Evolutionary conservation across 2,888 invertebrate genomes (phyloP).

Genomic region (Clistopyga incitator): DNA sequence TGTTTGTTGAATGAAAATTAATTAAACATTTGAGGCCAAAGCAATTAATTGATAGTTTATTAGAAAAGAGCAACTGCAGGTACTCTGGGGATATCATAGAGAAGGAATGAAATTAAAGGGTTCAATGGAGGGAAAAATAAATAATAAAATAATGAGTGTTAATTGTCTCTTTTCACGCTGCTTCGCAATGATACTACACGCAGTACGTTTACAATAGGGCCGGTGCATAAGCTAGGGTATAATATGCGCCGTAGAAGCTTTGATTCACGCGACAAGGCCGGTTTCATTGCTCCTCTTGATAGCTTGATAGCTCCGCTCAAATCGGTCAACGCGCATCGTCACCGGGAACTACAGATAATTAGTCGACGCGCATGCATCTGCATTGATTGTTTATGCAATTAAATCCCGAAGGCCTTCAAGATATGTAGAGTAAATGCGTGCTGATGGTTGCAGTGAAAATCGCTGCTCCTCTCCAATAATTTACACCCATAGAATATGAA

Average conservation of each 20-base stretch:
- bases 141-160: too few species aligned
- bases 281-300: conserved; percentile 73
- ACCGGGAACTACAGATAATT: conserved; percentile 71
- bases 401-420: conserved; percentile 65
- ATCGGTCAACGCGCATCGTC: conserved; percentile 51
- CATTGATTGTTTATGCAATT: conserved; percentile 72
- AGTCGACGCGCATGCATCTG: conserved; percentile 68
- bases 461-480: neutral
- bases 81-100: too few species aligned
- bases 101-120: too few species aligned
- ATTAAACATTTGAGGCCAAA: too few species aligned
- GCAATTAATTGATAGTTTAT: too few species aligned
- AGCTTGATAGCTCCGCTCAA: conserved; percentile 69
- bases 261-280: conserved; percentile 72
- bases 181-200: conserved; percentile 7
- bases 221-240: conserved; percentile 24
- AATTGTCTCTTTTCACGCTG: neutral
- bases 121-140: too few species aligned
- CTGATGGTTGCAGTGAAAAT: conserved; percentile 21
- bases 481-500: neutral
- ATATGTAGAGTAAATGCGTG: neutral
- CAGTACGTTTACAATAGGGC: conserved; percentile 33
- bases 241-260: conserved; percentile 47
- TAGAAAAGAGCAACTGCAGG: too few species aligned
- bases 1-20: too few species aligned